These are phyloP conservation scores for Macquaria australasica DNA, from an alignment of 2,113 vertebrate species.

Conservation along the genomic window DNA sequence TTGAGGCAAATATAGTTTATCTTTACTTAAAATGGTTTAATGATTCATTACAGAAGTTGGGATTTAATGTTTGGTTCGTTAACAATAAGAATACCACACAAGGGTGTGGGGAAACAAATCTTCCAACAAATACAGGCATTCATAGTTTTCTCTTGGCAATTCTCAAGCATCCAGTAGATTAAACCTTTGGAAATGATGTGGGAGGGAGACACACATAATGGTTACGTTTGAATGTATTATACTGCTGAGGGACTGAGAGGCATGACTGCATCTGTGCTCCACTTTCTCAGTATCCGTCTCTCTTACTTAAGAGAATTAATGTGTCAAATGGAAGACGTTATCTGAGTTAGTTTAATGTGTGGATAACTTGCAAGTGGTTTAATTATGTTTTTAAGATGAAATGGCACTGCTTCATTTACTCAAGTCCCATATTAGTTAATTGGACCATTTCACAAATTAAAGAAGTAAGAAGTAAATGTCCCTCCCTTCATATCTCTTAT, in stretches of 20 bases:
- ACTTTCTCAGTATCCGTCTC: background rate
- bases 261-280: background rate
- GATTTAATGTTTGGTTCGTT: conserved; percentile 49
- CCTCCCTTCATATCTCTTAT: background rate
- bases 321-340: conserved; percentile 40
- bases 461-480: background rate
- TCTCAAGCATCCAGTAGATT: conserved; percentile 20
- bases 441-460: conserved; percentile 14
- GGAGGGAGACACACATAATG: background rate
- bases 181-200: background rate
- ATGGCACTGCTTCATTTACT: conserved; percentile 7
- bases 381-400: background rate
- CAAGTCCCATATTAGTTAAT: background rate
- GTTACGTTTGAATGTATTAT: background rate
- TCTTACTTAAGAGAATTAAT: background rate
- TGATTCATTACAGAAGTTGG: conserved; percentile 42
- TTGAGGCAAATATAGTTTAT: conserved; percentile 42
- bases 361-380: conserved; percentile 7
- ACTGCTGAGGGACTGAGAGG: conserved; percentile 26
- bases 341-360: background rate
- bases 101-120: background rate
- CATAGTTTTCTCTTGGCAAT: conserved; percentile 16
- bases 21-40: conserved; percentile 57
- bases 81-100: conserved; percentile 29
- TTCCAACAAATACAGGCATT: conserved; percentile 31